Percentiles rank a stretch among this genome's conserved stretches.
These are phyloP conservation scores for Sciurus niger DNA, from an alignment of 2,113 vertebrate species.

Conservation along the genomic window DNA sequence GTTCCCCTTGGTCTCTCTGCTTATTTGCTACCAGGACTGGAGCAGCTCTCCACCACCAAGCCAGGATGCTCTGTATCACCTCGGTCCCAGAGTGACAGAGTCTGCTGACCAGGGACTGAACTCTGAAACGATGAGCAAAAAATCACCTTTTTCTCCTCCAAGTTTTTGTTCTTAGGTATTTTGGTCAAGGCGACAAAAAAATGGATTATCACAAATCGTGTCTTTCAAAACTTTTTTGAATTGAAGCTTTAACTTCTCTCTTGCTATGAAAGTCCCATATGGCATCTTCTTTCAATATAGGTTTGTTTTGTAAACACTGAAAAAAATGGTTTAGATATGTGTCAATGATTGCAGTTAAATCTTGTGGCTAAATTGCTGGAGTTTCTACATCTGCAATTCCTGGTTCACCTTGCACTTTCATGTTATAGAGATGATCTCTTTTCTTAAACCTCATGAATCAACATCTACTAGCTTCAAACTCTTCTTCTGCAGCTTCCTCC, in stretches of 20 bases:
- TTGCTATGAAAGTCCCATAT: not conserved
- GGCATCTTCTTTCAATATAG: not conserved
- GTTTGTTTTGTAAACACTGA: not conserved
- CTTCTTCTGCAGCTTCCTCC: not conserved
- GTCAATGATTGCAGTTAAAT: not conserved
- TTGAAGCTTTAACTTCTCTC: not conserved
- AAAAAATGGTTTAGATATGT: not conserved
- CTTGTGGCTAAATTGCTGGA: not conserved
- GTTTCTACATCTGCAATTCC: not conserved
- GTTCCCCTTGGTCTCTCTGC: too few relatives aligned
- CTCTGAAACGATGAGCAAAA: too few relatives aligned
- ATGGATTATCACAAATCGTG: too few relatives aligned
- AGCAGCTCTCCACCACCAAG: too few relatives aligned
- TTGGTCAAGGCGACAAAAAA: too few relatives aligned
- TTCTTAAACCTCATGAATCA: not conserved
- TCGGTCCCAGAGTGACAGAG: too few relatives aligned
- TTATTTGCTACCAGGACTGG: too few relatives aligned
- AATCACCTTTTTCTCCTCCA: too few relatives aligned
- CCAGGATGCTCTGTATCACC: too few relatives aligned
- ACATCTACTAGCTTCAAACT: not conserved
- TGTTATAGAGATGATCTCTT: not conserved
- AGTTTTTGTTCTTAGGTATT: too few relatives aligned
- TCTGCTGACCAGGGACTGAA: too few relatives aligned
- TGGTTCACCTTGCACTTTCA: not conserved
- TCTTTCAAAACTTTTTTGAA: not conserved